These are phyloP conservation scores for Isichthys henryi DNA, from an alignment of 2,113 vertebrate genomes.

Conservation along the genomic window DNA sequence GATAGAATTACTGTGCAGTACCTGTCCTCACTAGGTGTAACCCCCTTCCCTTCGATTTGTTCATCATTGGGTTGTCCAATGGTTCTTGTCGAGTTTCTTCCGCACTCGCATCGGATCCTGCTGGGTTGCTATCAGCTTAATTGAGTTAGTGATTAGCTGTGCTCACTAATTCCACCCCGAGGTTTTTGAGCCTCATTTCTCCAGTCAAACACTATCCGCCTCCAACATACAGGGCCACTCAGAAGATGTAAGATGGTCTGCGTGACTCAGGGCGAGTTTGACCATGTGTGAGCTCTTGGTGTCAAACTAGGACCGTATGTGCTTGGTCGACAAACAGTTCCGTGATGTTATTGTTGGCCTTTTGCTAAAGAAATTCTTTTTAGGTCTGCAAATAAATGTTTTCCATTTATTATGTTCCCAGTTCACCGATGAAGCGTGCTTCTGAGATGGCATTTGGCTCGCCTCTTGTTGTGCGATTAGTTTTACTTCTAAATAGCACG, in stretches of 20 bases:
- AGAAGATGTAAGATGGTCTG: constrained; percentile 25
- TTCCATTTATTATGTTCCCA: constrained; percentile 35
- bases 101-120: not conserved
- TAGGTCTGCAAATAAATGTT: constrained; percentile 34
- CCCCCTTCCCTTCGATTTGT: not conserved
- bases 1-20: not conserved
- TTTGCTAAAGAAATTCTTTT: constrained; percentile 20
- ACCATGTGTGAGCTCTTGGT: constrained; percentile 34
- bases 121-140: not conserved
- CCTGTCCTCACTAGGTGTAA: not conserved
- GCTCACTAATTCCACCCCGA: not conserved
- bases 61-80: not conserved
- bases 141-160: not conserved
- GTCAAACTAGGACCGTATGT: constrained; percentile 27
- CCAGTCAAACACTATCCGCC: not conserved
- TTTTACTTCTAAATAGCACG: not conserved
- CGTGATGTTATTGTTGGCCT: constrained; percentile 37
- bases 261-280: constrained; percentile 39
- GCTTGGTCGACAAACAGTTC: constrained; percentile 35
- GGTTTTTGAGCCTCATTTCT: not conserved
- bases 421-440: constrained; percentile 34
- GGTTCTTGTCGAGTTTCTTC: not conserved
- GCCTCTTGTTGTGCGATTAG: not conserved
- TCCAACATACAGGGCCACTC: not conserved
- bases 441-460: constrained; percentile 17